Base-by-base conservation (phyloP, 2,113 vertebrate species). In the Lagopus muta region DNA sequence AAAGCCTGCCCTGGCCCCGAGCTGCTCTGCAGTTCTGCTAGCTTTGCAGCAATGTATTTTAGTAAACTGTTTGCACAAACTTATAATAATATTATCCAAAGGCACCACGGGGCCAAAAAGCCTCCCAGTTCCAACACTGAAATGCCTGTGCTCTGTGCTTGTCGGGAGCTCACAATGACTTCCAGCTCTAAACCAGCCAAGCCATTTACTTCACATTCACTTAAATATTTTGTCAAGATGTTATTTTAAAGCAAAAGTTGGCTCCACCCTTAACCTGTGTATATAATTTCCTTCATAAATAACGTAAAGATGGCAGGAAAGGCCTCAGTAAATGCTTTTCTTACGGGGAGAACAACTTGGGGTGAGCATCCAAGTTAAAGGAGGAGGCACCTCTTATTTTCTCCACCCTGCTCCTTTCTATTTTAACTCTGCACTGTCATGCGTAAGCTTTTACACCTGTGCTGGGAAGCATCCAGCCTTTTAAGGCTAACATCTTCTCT, bases 21-120 rank as follows among this genome's bases (percentile, higher is more conserved):
- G 69, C 45, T 57, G 32, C 81, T 75, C 87, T 27, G 52, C 78
- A 70, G 84, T 82, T 76, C 84, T 57, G 77, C 50, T 5, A 75
- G 86, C 69, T 86, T 45, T 18, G 55, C 71, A 84, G 89, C 52
- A 20, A 5, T 0, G 52, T 34, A 43, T 76, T 89, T 95, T 65
- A 94, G 74, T 45, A 91, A 93, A 90, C 73, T 90, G 76, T 92
- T 92, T 93, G 92, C 90, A 78, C 70, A 92, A 81, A 90, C 69
- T 74, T 95, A 83, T 38, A 93, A 88, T 90, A 96, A 94, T 93
- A 95, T 95, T 96, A 84, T 90, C 90, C 90, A 86, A 93, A 95
- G 88, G 82, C 80, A 75, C 80, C 76, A 52, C 1, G 22, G 86
- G 88, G 64, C 82, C 86, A 72, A 81, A 80, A 83, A 88, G 61